A percentile compares a stretch with the other conserved stretches of the same genome.
phyloP scores from a whole-genome alignment of 2,113 vertebrate genomes.

The Amia ocellicauda region DNA sequence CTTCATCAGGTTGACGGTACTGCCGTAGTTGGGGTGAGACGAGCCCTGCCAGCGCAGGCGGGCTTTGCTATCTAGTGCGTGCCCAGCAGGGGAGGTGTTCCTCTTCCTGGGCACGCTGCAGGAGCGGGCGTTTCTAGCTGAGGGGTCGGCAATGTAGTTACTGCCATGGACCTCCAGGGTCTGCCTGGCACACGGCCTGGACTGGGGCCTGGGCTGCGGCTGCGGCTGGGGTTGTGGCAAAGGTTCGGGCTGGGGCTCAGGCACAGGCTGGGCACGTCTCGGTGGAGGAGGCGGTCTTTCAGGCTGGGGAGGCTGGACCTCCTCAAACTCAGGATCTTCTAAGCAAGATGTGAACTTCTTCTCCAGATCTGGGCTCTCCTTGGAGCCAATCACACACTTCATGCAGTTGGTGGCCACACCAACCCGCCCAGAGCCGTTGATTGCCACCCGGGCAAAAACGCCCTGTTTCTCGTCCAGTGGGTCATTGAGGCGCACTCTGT shows the following conservation, averaged over 20 bases:
- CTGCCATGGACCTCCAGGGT: slow-evolving; percentile 40
- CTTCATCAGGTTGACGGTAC: slow-evolving; percentile 50
- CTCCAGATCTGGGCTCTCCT: slow-evolving; percentile 76
- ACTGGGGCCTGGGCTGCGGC: slow-evolving; percentile 20
- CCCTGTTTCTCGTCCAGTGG: slow-evolving; percentile 56
- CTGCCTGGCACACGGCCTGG: slow-evolving; percentile 38
- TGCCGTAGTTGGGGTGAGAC: slow-evolving; percentile 60
- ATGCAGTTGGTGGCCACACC: slow-evolving; percentile 88
- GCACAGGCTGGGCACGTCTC: slow-evolving; percentile 22
- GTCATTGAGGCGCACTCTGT: slow-evolving; percentile 60
- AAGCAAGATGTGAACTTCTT: slow-evolving; percentile 45
- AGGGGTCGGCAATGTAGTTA: neutral
- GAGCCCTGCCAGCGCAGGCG: slow-evolving; percentile 58
- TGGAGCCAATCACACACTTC: slow-evolving; percentile 80
- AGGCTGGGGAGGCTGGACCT: slow-evolving; percentile 17
- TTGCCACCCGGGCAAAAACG: slow-evolving; percentile 75
- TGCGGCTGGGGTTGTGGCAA: slow-evolving; percentile 31
- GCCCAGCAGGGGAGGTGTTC: slow-evolving; percentile 49
- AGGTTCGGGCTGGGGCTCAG: slow-evolving; percentile 27
- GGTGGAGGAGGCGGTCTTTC: slow-evolving; percentile 25
- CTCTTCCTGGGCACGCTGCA: slow-evolving; percentile 52
- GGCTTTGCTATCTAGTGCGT: slow-evolving; percentile 54
- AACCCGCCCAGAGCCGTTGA: slow-evolving; percentile 76
- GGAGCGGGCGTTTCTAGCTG: slow-evolving; percentile 36
- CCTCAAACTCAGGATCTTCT: slow-evolving; percentile 19